phyloP scores from a whole-genome alignment of 1,140 invertebrate species.

The Neelides sp. region DNA sequence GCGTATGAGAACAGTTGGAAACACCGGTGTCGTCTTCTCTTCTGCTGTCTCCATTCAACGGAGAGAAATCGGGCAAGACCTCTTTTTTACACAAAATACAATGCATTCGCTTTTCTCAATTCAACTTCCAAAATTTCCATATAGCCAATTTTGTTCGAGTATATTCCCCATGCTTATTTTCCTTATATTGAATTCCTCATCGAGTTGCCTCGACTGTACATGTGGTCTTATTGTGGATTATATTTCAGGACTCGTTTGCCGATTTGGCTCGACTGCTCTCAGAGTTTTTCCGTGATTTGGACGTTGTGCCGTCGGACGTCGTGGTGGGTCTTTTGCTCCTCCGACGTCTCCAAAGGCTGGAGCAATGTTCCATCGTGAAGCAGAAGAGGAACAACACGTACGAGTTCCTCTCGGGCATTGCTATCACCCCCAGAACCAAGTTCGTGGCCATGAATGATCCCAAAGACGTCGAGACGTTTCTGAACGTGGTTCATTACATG shows the following conservation, averaged over 20 bases:
- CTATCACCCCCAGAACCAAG: constrained; percentile 66
- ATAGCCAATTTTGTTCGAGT: too few relatives aligned
- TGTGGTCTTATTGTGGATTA: too few relatives aligned
- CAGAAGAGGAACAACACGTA: constrained; percentile 73
- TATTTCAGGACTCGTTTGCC: constrained; percentile 61
- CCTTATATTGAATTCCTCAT: too few relatives aligned
- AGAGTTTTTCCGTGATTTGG: constrained; percentile 78
- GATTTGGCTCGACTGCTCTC: constrained; percentile 75
- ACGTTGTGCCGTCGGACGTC: constrained; percentile 84
- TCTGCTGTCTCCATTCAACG: constrained; percentile 71
- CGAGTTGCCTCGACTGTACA: too few relatives aligned
- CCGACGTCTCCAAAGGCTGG: constrained; percentile 66
- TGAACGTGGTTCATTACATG: constrained; percentile 71
- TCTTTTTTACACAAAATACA: constrained; percentile 9
- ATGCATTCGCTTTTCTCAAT: constrained; percentile 5
- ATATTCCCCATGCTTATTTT: too few relatives aligned
- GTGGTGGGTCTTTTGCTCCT: constrained; percentile 71
- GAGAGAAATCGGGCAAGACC: constrained; percentile 55
- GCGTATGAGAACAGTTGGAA: constrained; percentile 87
- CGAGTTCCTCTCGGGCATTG: constrained; percentile 75
- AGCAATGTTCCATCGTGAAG: constrained; percentile 61
- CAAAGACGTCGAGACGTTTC: constrained; percentile 56
- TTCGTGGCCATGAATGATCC: constrained; percentile 72
- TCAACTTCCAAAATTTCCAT: too few relatives aligned
- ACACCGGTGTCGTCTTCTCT: constrained; percentile 65